Evolutionary conservation across 2,888 invertebrate species (phyloP), one percentile per base, ranked within the genome.

Genomic region (Ornithoptera priamus): DNA sequence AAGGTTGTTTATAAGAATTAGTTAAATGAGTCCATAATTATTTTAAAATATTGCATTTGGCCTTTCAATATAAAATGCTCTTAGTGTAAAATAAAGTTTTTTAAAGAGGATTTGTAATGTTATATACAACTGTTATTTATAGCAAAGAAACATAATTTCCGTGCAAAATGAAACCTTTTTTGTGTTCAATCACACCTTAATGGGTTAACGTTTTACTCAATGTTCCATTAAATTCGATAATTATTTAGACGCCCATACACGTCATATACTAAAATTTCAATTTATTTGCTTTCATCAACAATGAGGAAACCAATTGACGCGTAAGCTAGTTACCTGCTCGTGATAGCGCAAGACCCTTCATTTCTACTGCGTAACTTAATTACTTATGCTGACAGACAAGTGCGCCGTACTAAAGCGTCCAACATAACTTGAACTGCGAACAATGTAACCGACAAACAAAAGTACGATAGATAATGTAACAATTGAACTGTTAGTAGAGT

Each of bases 261-360:
- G 66, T 73, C 67, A 72, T 72, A 71, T 70, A 71, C 65, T 70
- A 68, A 71, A 72, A 67, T 72, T 71, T 67, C 72, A 73, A 72
- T 71, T 75, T 75, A 75, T 77, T 76, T 70, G 76, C 77, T 78
- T 75, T 74, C 74, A 76, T 71, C 75, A 73, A 81, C 79, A 83
- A 82, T 83, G 75, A 77, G 78, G 77, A 80, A 81, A 80, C 76
- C 81, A 83, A 85, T 87, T 84, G 82, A 81, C 78, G 83, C 78
- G 77, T 88, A 89, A 90, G 86, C 85, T 86, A 85, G 90, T 91
- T 89, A 90, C 86, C 86, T 87, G 85, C 82, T 85, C 80, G 79
- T 86, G 85, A 88, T 85, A 86, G 83, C 83, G 80, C 74, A 77
- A 81, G 85, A 83, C 89, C 89, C 91, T 86, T 89, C 89, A 87